Base-by-base conservation (phyloP, 2,113 vertebrate genomes). In the Rana temporaria region DNA sequence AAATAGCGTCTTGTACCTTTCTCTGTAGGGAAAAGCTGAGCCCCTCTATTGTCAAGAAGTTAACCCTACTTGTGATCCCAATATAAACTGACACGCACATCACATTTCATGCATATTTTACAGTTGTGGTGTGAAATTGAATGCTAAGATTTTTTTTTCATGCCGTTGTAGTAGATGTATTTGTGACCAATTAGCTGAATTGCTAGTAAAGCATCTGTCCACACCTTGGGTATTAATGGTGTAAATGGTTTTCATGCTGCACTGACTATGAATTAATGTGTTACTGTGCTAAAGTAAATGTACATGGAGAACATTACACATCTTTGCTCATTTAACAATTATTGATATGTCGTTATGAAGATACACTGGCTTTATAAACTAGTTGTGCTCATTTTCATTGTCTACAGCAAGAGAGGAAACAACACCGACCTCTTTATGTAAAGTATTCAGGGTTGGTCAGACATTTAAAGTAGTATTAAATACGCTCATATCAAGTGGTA, bases 141-240 rank as follows among this genome's bases (percentile, higher is more conserved):
- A 24, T 17, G 4, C 14, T 20, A 15, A 52, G 9, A 69, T n/a
- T 20, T 70, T 71, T 9, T n/a, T 20, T 70, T 71, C 4, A 18
- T 32, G 24, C 24, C 1, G 12, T 4, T 32, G 24, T 6, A 19
- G 48, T 8, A 9, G 24, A 57, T 30, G 17, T 57, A 57, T n/a
- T 56, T 32, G 17, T 32, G 70, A 57, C 70, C 70, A 57, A 73
- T 73, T 73, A 59, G 26, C 70, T 32, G 55, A 32, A n/a, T 73
- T 34, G n/a, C 53, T 17, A 15, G 24, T 73, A 20, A 73, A 59
- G 26, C 70, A 73, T 73, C 70, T 73, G 26, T 32, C 53, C n/a
- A 4, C 30, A 1, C 26, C 26, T 73, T 73, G n/a, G 70, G 70
- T 73, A 24, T 34, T 59, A 48, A 14, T 48, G 42, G 8, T 48